Evolutionary conservation across 2,888 invertebrate species (phyloP).

Genomic region (Microplitis manilae): DNA sequence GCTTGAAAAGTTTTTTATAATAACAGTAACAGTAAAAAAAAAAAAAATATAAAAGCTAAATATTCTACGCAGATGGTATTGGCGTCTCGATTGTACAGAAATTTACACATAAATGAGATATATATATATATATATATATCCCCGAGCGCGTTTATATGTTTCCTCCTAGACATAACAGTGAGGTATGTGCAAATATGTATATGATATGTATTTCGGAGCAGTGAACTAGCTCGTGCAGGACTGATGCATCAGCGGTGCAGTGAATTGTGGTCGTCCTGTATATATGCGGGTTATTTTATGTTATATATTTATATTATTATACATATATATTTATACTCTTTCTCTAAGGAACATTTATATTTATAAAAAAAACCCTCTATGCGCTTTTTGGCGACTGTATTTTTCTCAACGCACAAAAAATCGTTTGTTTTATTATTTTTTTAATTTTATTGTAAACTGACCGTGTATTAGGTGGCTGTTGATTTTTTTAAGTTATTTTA

Average conservation of each 20-base stretch:
- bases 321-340: conserved; percentile 28
- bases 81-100: conserved; percentile 32
- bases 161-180: conserved; percentile 53
- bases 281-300: neutral
- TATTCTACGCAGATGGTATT: conserved; percentile 36
- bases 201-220: conserved; percentile 53
- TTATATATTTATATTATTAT: conserved; percentile 45
- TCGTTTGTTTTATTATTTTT: conserved; percentile 6
- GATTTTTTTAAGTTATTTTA: neutral
- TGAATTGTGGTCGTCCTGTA: conserved; percentile 68
- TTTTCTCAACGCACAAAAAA: conserved; percentile 36
- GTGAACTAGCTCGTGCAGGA: conserved; percentile 68
- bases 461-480: conserved; percentile 2
- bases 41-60: conserved; percentile 33
- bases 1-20: neutral
- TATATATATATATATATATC: neutral
- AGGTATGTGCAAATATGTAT: conserved; percentile 43
- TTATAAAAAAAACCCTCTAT: neutral
- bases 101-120: conserved; percentile 40
- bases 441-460: neutral
- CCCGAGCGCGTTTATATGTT: conserved; percentile 39
- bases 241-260: conserved; percentile 69
- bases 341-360: neutral
- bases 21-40: neutral
- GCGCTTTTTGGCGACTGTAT: conserved; percentile 21